Evolutionary conservation across 2,113 vertebrate genomes (phyloP).

Genomic region (human): DNA sequence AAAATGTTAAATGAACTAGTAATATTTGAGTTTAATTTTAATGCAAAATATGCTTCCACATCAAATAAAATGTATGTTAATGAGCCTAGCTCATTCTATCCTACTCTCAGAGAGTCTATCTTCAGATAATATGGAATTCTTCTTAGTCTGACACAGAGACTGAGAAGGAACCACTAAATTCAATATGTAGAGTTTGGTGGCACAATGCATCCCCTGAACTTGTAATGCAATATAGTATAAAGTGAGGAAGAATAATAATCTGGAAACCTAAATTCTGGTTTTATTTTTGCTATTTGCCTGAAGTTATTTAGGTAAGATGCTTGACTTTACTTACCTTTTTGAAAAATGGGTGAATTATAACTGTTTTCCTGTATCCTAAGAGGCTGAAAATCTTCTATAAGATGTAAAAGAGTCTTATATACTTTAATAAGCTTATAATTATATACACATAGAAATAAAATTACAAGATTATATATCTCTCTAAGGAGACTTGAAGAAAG

Average conservation of each 20-base stretch:
- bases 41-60: slow-evolving; percentile 66
- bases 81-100: slow-evolving; percentile 29
- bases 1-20: slow-evolving; percentile 67
- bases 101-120: background rate
- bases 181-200: background rate
- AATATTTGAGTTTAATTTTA: slow-evolving; percentile 75
- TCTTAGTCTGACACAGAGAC: background rate
- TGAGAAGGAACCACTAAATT: background rate
- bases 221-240: background rate
- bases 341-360: background rate
- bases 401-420: background rate
- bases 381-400: background rate
- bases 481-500: background rate
- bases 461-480: background rate
- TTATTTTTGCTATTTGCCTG: background rate
- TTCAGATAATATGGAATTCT: background rate
- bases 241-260: background rate
- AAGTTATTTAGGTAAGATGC: background rate
- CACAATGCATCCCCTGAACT: background rate
- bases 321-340: background rate
- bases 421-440: background rate
- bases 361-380: background rate
- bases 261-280: background rate
- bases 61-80: slow-evolving; percentile 63
- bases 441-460: background rate